Conservation (phyloP, 1,140 invertebrate species). For the Musca vetustissima region DNA sequence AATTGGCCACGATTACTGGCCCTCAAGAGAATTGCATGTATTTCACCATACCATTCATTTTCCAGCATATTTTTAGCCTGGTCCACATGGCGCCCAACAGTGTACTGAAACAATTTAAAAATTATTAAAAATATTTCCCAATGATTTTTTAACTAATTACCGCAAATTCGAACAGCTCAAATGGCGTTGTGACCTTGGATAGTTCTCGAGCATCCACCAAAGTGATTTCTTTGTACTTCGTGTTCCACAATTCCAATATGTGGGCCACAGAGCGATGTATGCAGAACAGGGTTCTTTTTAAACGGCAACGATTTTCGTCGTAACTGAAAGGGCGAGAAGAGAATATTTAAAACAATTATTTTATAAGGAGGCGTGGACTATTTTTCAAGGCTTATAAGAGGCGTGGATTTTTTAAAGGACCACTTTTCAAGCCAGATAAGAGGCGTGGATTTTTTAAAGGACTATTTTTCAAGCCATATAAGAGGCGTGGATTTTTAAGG, state of each 20-base stretch:
- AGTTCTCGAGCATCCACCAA: constrained; percentile 60
- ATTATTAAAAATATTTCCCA: not conserved
- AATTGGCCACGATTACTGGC: constrained; percentile 76
- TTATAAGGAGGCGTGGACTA: no score
- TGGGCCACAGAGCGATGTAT: constrained; percentile 82
- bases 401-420: no score
- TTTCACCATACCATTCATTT: constrained; percentile 64
- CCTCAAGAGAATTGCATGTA: constrained; percentile 66
- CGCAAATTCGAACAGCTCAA: constrained; percentile 65
- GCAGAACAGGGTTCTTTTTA: constrained; percentile 70
- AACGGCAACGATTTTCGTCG: constrained; percentile 55
- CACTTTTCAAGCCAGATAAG: no score
- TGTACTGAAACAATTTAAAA: constrained; percentile 43
- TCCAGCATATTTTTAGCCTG: constrained; percentile 60
- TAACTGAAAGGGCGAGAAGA: constrained; percentile 48
- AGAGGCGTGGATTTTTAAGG: no score
- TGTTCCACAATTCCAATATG: constrained; percentile 79
- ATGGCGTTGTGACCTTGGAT: constrained; percentile 59
- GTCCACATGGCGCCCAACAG: constrained; percentile 59
- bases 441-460: no score
- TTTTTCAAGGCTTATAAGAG: no score
- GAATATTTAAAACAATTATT: no score
- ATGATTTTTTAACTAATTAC: constrained; percentile 33
- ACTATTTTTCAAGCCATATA: no score
- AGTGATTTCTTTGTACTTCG: constrained; percentile 50